Evolutionary conservation across 2,888 invertebrate genomes (phyloP).

Genomic region (Mechanitis mazaeus): DNA sequence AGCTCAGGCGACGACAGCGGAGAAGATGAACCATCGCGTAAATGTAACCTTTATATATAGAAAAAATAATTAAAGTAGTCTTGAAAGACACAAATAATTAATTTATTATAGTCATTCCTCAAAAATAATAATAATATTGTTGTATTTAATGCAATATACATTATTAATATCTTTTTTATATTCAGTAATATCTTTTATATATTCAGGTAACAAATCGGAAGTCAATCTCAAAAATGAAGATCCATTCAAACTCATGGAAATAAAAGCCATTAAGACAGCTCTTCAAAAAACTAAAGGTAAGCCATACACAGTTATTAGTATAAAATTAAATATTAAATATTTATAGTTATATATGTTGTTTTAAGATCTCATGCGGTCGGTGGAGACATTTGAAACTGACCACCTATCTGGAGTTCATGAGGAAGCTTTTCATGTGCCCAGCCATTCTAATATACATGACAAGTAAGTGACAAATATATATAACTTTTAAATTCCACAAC

Average conservation of each 20-base stretch:
- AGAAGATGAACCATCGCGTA: conserved; percentile 58
- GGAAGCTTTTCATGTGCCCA: conserved; percentile 54
- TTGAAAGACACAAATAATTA: background rate
- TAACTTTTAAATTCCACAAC: no score
- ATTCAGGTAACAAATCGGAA: conserved; percentile 55
- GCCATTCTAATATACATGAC: conserved; percentile 66
- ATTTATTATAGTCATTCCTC: background rate
- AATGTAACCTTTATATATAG: conserved; percentile 28
- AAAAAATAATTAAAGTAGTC: background rate
- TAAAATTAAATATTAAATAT: no score
- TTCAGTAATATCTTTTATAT: conserved; percentile 31
- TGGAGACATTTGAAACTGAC: conserved; percentile 64
- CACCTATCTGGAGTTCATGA: conserved; percentile 53
- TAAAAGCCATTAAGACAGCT: conserved; percentile 68
- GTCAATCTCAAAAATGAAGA: conserved; percentile 67
- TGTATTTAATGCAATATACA: no score
- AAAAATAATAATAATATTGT: no score
- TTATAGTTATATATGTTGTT: conserved; percentile 9
- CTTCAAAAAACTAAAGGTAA: conserved; percentile 68
- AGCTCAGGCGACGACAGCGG: conserved; percentile 67
- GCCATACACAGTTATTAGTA: no score
- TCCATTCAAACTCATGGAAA: conserved; percentile 71
- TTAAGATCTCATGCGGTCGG: conserved; percentile 69
- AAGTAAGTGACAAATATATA: conserved; percentile 46
- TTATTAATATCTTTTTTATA: conserved; percentile 1